A percentile compares a stretch with the other conserved stretches of the same genome.
phyloP scores from a whole-genome alignment of 1,140 invertebrate species.

The Pectinophora gossypiella region DNA sequence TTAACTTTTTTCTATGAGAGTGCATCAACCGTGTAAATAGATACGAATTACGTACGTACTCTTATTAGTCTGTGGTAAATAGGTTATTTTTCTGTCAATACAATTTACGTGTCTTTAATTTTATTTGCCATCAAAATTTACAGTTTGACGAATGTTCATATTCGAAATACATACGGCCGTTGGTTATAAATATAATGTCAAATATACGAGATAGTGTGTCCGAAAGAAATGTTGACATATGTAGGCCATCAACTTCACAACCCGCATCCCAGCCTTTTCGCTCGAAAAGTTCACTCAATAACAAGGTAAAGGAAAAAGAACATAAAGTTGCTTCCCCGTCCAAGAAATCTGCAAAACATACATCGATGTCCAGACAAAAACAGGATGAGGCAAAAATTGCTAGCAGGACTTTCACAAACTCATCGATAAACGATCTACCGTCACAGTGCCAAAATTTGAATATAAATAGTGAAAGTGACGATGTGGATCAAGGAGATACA shows the following conservation, averaged over 20 bases:
- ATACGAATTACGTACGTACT: no score
- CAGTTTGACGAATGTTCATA: neutral
- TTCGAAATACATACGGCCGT: neutral
- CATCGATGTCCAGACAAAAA: conserved; percentile 7
- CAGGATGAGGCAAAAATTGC: conserved; percentile 5
- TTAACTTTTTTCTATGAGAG: no score
- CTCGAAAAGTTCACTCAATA: conserved; percentile 16
- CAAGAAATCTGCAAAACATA: conserved; percentile 12
- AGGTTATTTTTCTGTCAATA: conserved; percentile 5
- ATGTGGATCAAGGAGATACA: conserved; percentile 15
- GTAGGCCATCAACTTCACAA: conserved; percentile 14
- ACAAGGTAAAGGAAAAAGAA: conserved; percentile 9
- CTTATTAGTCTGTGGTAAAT: neutral
- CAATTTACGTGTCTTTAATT: conserved; percentile 1
- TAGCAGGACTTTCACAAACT: neutral
- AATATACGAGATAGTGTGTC: conserved; percentile 12
- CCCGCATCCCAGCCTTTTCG: conserved; percentile 17
- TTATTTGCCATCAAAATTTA: conserved; percentile 1
- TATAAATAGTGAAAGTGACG: conserved; percentile 25
- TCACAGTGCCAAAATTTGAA: conserved; percentile 24
- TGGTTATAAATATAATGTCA: conserved; percentile 10
- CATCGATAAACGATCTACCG: conserved; percentile 14
- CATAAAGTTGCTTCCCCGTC: conserved; percentile 2
- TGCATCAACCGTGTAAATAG: no score
- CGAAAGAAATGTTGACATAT: conserved; percentile 21